Evolutionary conservation across 2,113 vertebrate genomes (phyloP), one percentile per base, ranked within the genome.

Genomic region (Siniperca chuatsi): DNA sequence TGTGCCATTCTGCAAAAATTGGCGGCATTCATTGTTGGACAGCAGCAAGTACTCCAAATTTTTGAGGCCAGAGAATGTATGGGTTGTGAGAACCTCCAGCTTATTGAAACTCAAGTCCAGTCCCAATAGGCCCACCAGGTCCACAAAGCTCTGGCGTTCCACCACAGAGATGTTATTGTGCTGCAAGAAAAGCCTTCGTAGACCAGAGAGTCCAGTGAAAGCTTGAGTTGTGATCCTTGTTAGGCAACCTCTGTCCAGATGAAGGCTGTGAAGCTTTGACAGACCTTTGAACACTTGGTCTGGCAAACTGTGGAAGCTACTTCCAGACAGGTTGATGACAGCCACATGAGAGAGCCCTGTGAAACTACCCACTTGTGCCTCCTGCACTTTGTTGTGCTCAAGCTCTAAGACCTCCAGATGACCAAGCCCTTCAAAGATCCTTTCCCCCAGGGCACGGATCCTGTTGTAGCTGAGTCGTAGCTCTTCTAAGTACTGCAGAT

Each of bases 401-500:
- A 99, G 95, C 0, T 96, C 96, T 0, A 99, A 94, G 46, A 97
- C 96, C 90, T 99, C 97, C 77, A 99, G 93, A 84, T 97, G 97
- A 25, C 95, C 94, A 57, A 99, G 93, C 21, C 97, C 98, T 2
- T 98, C 97, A 0, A 99, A 99, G 44, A 96, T 96, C 81, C 93
- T 96, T 57, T 97, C 97, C 0, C 90, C 95, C 61, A 99, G 90
- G 79, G 90, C 92, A 65, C 92, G 92, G 61, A 99, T 96, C 70
- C 90, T 95, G 92, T 99, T 99, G 94, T 98, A 92, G 55, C 96
- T 95, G 0, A 99, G 95, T 81, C 95, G 96, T 73, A 99, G 95
- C 87, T 99, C 98, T 84, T 99, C 98, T 76, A 99, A 92, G 81
- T 97, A 98, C 81, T 97, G 97, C 16, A 99, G 93, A 75, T 99